Percentiles rank a stretch among this genome's conserved stretches.
Conservation (phyloP, 1,140 invertebrate genomes). For the Anastrepha obliqua region DNA sequence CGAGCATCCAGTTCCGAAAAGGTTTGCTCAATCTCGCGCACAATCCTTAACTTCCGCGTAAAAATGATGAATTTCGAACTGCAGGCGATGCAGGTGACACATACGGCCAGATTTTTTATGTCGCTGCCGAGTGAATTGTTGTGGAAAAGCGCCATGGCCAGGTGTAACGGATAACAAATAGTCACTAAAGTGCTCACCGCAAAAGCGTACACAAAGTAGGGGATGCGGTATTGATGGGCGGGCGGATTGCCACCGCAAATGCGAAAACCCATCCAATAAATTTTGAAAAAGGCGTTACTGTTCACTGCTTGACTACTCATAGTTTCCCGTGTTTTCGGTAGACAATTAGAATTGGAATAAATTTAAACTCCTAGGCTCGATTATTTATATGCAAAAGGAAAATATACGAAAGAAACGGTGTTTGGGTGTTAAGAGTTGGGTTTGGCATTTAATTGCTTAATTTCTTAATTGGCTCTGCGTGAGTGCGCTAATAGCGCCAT, state of each 20-base stretch:
- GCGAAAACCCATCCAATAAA: constrained; percentile 22
- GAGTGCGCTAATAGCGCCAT: neutral
- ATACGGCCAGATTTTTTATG: constrained; percentile 62
- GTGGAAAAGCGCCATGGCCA: constrained; percentile 60
- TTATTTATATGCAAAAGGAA: neutral
- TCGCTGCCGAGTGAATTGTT: constrained; percentile 61
- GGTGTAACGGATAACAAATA: constrained; percentile 63
- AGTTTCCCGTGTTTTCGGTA: neutral
- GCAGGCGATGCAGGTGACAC: constrained; percentile 62
- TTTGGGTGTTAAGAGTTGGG: neutral
- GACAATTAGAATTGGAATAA: neutral
- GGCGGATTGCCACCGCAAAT: constrained; percentile 1
- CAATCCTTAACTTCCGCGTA: constrained; percentile 59
- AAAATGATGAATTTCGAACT: constrained; percentile 63
- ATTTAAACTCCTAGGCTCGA: neutral
- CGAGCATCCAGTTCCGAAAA: constrained; percentile 60
- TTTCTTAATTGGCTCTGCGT: constrained; percentile 19
- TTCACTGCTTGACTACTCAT: neutral
- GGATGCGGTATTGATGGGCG: neutral
- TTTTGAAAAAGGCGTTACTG: constrained; percentile 38
- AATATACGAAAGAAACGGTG: neutral
- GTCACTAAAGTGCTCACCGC: constrained; percentile 60
- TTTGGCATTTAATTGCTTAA: constrained; percentile 8
- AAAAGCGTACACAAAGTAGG: constrained; percentile 35
- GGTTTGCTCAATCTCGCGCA: constrained; percentile 61